These are phyloP conservation scores for Scylla paramamosain DNA, from an alignment of 1,140 invertebrate genomes.

Conservation along the genomic window DNA sequence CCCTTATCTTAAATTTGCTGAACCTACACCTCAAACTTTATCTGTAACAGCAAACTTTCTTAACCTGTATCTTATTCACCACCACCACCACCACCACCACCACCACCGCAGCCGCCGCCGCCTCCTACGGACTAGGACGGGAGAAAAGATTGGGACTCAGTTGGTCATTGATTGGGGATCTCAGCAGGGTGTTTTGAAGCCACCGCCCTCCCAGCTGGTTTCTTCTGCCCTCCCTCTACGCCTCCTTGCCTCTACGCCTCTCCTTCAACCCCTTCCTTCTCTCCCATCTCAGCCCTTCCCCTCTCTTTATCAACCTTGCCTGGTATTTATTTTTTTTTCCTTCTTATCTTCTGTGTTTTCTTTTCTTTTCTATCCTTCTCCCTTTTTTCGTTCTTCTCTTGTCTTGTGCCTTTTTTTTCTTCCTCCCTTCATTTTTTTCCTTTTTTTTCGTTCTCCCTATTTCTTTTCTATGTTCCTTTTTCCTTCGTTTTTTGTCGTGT, in stretches of 20 bases:
- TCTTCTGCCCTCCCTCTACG: background rate
- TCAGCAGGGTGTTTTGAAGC: background rate
- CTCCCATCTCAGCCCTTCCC: background rate
- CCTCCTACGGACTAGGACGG: conserved; percentile 23
- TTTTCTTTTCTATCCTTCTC: too few relatives aligned
- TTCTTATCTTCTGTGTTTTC: too few relatives aligned
- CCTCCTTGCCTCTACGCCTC: background rate
- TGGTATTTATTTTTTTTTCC: too few relatives aligned
- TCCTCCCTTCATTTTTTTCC: background rate
- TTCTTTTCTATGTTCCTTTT: background rate
- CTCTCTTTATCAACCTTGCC: too few relatives aligned
- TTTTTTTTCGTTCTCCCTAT: too few relatives aligned
- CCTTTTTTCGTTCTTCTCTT: background rate
- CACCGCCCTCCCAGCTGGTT: too few relatives aligned
- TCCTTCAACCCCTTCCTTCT: background rate
- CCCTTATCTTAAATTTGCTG: too few relatives aligned
- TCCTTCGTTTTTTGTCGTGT: background rate
- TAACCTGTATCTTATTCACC: background rate
- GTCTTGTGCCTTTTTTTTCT: background rate
- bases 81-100: background rate
- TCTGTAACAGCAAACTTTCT: too few relatives aligned
- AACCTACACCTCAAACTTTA: too few relatives aligned
- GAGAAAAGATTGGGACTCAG: background rate
- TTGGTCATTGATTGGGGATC: conserved; percentile 39
- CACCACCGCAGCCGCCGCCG: background rate